These are phyloP conservation scores for Bugula neritina DNA, from an alignment of 2,888 invertebrate genomes.

Conservation along the genomic window DNA sequence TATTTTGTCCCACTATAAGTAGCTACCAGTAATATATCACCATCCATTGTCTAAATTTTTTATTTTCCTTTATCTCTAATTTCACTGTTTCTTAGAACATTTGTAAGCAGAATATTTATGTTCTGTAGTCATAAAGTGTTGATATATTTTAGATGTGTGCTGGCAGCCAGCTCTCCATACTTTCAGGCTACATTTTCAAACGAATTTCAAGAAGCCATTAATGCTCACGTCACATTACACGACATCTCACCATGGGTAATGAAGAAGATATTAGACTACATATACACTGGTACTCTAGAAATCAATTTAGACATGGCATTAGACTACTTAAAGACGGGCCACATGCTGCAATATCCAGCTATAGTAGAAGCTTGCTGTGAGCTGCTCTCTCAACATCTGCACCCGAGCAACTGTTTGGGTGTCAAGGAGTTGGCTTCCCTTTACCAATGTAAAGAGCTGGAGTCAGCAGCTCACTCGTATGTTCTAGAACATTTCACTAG, in stretches of 20 bases:
- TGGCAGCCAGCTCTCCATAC: constrained; percentile 52
- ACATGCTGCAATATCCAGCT: constrained; percentile 49
- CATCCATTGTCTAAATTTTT: too few species aligned
- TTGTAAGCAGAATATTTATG: too few species aligned
- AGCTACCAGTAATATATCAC: too few species aligned
- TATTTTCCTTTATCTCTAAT: too few species aligned
- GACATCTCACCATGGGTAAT: constrained; percentile 50
- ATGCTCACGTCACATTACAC: constrained; percentile 43
- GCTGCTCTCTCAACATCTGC: constrained; percentile 47
- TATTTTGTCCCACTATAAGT: too few species aligned
- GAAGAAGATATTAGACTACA: constrained; percentile 49
- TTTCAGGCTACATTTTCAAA: constrained; percentile 53
- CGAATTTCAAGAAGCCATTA: constrained; percentile 46
- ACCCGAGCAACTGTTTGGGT: constrained; percentile 51
- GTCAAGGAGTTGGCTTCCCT: constrained; percentile 50
- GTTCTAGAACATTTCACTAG: constrained; percentile 48
- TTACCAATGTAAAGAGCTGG: constrained; percentile 46
- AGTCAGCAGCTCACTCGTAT: constrained; percentile 42
- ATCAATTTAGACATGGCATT: constrained; percentile 51
- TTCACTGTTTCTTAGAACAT: too few species aligned
- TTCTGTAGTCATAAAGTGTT: too few species aligned
- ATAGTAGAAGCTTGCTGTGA: constrained; percentile 47
- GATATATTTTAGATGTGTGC: constrained; percentile 35
- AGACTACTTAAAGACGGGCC: constrained; percentile 50
- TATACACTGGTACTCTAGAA: constrained; percentile 52